Evolutionary conservation across 2,888 invertebrate species (phyloP).

Genomic region (Dryobotodes eremita): DNA sequence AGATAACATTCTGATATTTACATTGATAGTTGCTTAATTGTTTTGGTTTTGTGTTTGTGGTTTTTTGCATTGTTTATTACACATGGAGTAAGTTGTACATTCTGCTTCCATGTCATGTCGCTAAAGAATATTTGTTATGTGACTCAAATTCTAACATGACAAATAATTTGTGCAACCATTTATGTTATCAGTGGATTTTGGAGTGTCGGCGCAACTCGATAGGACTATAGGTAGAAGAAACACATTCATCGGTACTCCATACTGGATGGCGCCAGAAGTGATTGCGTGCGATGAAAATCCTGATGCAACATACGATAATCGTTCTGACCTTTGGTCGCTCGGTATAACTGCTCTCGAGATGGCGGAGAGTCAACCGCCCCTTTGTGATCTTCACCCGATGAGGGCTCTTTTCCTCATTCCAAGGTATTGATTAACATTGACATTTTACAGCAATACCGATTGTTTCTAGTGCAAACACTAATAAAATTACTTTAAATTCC

Average conservation of each 20-base stretch:
- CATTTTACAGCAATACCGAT: background rate
- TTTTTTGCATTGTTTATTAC: background rate
- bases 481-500: slow-evolving; percentile 58
- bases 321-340: slow-evolving; percentile 97
- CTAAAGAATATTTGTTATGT: background rate
- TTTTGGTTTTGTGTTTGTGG: too few relatives aligned
- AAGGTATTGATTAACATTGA: slow-evolving; percentile 78
- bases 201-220: slow-evolving; percentile 99
- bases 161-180: slow-evolving; percentile 29
- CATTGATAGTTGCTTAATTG: slow-evolving; percentile 12
- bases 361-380: slow-evolving; percentile 99
- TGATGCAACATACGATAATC: slow-evolving; percentile 99
- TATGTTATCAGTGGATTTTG: slow-evolving; percentile 96
- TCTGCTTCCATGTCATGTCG: background rate
- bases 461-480: background rate
- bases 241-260: slow-evolving; percentile 99
- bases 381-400: slow-evolving; percentile 99
- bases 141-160: slow-evolving; percentile 3
- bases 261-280: slow-evolving; percentile 99
- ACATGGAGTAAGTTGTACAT: slow-evolving; percentile 6
- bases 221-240: slow-evolving; percentile 99
- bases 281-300: slow-evolving; percentile 99
- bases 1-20: slow-evolving; percentile 27
- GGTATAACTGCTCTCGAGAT: slow-evolving; percentile 99
- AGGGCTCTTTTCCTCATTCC: slow-evolving; percentile 99